These are phyloP conservation scores for Thymelicus lineola DNA, from an alignment of 2,888 invertebrate genomes.

Conservation along the genomic window DNA sequence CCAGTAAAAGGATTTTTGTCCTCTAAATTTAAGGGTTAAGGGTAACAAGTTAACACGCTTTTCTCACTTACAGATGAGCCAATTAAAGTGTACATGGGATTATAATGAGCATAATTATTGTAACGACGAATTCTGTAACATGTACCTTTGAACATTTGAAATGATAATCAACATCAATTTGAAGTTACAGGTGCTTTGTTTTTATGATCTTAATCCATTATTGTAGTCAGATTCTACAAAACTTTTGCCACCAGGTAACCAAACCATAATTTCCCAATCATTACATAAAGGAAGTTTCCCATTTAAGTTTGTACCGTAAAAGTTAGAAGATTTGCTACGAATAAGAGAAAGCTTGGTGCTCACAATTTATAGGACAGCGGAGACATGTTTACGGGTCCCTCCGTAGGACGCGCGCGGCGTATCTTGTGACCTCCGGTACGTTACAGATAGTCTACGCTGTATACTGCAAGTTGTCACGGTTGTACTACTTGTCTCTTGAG, in stretches of 20 bases:
- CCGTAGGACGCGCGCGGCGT: constrained; percentile 40
- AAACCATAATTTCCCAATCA: too few relatives aligned
- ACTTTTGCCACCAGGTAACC: too few relatives aligned
- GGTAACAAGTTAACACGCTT: background rate
- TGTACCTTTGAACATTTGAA: too few relatives aligned
- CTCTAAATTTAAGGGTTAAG: background rate
- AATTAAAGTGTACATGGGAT: background rate
- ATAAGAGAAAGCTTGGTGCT: constrained; percentile 29
- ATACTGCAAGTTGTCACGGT: background rate
- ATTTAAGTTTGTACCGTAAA: constrained; percentile 6
- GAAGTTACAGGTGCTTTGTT: too few relatives aligned
- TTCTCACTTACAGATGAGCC: background rate
- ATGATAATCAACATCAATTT: too few relatives aligned
- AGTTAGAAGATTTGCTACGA: constrained; percentile 9
- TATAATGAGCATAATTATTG: too few relatives aligned
- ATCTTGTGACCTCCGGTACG: constrained; percentile 4
- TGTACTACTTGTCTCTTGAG: background rate
- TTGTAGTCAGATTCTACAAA: too few relatives aligned
- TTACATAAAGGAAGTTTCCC: background rate
- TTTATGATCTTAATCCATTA: too few relatives aligned
- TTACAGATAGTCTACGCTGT: background rate
- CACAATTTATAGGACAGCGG: constrained; percentile 47
- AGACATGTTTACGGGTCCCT: constrained; percentile 52
- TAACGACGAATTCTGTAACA: too few relatives aligned
- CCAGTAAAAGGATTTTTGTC: constrained; percentile 5